Conservation (phyloP, 2,113 vertebrate species). For the Acinonyx jubatus region DNA sequence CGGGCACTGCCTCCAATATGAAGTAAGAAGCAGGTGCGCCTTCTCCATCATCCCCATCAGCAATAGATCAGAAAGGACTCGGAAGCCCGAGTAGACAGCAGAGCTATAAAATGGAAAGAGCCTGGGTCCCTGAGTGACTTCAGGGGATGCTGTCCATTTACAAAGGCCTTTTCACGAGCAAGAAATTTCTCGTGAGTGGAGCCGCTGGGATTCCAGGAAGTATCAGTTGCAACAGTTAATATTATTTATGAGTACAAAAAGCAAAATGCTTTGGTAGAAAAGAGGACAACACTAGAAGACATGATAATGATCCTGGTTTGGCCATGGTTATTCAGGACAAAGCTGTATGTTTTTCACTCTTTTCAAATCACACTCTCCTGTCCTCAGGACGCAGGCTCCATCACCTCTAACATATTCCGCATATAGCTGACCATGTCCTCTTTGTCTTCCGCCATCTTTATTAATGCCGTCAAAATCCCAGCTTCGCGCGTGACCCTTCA, state of each 20-base stretch:
- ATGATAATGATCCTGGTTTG: not conserved
- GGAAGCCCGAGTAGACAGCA: not conserved
- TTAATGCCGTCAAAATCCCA: not conserved
- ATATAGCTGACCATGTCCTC: not conserved
- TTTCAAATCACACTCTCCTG: not conserved
- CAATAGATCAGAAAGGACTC: not conserved
- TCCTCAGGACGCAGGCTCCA: not conserved
- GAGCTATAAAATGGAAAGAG: not conserved
- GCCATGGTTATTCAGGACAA: not conserved
- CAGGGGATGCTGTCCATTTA: not conserved
- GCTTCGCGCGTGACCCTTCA: not conserved
- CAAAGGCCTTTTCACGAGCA: not conserved
- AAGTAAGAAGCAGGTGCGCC: not conserved
- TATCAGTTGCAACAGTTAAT: not conserved
- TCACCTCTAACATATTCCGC: not conserved
- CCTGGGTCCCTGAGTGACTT: not conserved
- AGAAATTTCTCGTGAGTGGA: not conserved
- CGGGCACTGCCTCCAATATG: not conserved
- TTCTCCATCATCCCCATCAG: not conserved
- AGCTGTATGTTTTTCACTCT: not conserved
- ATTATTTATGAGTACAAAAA: not conserved
- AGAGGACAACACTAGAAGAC: not conserved
- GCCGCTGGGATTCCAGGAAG: not conserved
- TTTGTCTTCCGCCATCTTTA: not conserved
- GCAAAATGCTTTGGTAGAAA: not conserved